These are phyloP conservation scores for Argynnis bischoffii DNA, from an alignment of 2,888 invertebrate genomes.

Conservation along the genomic window DNA sequence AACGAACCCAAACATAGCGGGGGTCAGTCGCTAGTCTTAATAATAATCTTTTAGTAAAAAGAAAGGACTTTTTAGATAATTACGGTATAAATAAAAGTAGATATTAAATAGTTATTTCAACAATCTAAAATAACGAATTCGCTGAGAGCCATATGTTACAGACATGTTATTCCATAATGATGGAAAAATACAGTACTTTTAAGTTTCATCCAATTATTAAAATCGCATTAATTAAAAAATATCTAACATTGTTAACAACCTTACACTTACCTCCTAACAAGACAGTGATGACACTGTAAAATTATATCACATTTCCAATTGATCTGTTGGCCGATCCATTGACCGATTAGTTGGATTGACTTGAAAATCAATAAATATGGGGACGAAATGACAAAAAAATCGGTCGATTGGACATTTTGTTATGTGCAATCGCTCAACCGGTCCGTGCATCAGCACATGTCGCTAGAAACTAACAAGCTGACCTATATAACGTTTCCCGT, in stretches of 20 bases:
- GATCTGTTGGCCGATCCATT: too few species aligned
- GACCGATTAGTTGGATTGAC: too few species aligned
- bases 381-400: not conserved
- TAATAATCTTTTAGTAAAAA: too few species aligned
- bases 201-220: not conserved
- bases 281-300: constrained; percentile 19
- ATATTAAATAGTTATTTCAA: too few species aligned
- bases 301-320: not conserved
- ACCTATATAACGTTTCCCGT: constrained; percentile 53
- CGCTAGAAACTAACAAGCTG: constrained; percentile 34
- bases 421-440: constrained; percentile 11
- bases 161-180: too few species aligned
- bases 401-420: not conserved
- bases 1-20: too few species aligned
- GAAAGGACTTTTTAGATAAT: too few species aligned
- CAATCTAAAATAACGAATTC: too few species aligned
- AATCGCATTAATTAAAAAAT: not conserved
- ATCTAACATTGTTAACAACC: constrained; percentile 3
- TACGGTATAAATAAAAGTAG: too few species aligned
- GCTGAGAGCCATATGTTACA: too few species aligned
- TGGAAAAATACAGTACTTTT: not conserved
- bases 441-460: constrained; percentile 33
- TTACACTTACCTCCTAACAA: not conserved
- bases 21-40: too few species aligned
- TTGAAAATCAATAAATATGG: not conserved